Evolutionary conservation across 2,797 vertebrate species (phyloP).

Genomic region (Neostethus bicornis): DNA sequence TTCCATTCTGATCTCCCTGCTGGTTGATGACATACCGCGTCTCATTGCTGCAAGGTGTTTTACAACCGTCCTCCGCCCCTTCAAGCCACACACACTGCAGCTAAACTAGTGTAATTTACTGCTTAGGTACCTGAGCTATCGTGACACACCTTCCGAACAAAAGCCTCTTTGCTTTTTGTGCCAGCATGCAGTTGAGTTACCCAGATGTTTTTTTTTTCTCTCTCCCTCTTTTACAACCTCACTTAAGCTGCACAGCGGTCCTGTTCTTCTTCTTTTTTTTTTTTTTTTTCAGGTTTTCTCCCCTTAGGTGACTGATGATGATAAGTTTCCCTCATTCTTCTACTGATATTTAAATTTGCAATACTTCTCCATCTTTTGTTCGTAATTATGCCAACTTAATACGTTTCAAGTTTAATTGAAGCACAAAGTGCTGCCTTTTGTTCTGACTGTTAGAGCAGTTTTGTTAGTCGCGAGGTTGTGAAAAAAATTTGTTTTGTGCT

Average conservation of each 20-base stretch:
- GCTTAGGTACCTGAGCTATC: slow-evolving; percentile 15
- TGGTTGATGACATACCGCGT: slow-evolving; percentile 10
- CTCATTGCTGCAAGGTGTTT: slow-evolving; percentile 14
- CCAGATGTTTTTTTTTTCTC: slow-evolving; percentile 10
- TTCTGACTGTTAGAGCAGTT: too few relatives aligned
- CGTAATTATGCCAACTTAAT: too few relatives aligned
- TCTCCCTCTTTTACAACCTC: slow-evolving; percentile 10
- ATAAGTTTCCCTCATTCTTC: background rate
- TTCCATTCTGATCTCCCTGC: background rate
- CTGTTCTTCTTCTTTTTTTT: slow-evolving; percentile 6
- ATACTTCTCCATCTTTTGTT: background rate
- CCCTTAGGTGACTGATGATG: background rate
- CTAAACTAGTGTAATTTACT: slow-evolving; percentile 39
- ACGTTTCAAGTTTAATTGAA: too few relatives aligned
- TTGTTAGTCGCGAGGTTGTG: too few relatives aligned
- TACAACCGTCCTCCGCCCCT: slow-evolving; percentile 11
- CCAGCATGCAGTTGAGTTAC: slow-evolving; percentile 38
- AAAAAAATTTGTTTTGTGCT: too few relatives aligned
- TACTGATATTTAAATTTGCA: background rate
- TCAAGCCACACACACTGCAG: background rate
- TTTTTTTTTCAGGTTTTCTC: slow-evolving; percentile 11
- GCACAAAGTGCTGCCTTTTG: too few relatives aligned
- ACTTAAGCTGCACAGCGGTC: slow-evolving; percentile 12
- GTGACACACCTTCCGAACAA: slow-evolving; percentile 47
- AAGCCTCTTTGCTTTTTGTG: slow-evolving; percentile 30